A percentile compares a stretch with the other conserved stretches of the same genome.
phyloP scores from a whole-genome alignment of 92 coral and sea anemone genomes.

The Desmophyllum pertusum region DNA sequence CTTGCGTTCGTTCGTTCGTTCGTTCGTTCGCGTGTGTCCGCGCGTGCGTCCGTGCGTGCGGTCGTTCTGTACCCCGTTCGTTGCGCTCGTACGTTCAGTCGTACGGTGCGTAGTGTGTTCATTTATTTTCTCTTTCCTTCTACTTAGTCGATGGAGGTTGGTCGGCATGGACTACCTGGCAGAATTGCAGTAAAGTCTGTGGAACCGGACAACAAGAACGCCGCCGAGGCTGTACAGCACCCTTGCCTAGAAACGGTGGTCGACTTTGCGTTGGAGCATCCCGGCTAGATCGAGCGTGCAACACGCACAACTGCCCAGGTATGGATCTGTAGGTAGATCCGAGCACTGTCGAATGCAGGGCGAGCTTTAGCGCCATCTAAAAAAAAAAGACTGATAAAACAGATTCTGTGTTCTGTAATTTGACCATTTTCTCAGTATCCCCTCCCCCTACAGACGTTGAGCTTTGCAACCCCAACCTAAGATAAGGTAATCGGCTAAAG shows the following conservation, averaged over 20 bases:
- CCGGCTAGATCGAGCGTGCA: not conserved
- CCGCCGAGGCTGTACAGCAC: not conserved
- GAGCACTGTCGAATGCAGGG: too few relatives aligned
- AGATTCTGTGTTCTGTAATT: too few relatives aligned
- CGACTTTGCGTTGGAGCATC: not conserved
- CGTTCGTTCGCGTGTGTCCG: too few relatives aligned
- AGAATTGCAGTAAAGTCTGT: not conserved
- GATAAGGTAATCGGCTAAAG: too few relatives aligned
- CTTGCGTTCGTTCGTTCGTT: not conserved
- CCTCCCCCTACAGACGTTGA: too few relatives aligned
- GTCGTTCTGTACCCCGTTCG: too few relatives aligned
- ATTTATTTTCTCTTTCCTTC: not conserved
- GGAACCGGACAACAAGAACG: not conserved
- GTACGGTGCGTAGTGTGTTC: not conserved
- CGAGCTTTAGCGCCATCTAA: too few relatives aligned
- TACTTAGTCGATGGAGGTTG: not conserved
- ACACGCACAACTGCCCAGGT: constrained; percentile 5
- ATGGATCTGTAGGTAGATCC: not conserved
- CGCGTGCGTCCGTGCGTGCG: too few relatives aligned
- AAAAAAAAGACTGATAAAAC: too few relatives aligned
- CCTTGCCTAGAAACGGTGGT: not conserved
- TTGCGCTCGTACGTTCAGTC: too few relatives aligned
- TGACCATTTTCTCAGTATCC: too few relatives aligned
- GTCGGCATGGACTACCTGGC: constrained; percentile 11
- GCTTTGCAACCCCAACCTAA: too few relatives aligned